These are phyloP conservation scores for Brachypalpus laphriformis DNA, from an alignment of 2,888 invertebrate genomes.

Conservation along the genomic window DNA sequence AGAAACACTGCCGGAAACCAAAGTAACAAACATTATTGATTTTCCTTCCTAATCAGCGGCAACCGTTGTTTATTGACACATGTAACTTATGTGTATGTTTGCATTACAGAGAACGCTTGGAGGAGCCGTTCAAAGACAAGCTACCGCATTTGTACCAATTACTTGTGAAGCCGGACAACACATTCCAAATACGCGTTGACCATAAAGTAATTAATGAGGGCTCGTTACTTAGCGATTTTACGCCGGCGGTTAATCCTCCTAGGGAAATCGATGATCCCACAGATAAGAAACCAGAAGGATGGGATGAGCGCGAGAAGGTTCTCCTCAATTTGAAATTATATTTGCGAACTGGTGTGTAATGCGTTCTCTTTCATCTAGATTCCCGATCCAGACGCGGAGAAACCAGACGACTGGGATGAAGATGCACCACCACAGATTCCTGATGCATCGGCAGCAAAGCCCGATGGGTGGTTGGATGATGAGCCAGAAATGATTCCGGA, in stretches of 20 bases:
- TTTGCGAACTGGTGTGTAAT: background rate
- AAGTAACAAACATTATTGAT: conserved; percentile 82
- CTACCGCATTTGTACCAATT: conserved; percentile 94
- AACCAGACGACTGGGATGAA: conserved; percentile 99
- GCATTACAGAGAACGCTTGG: conserved; percentile 87
- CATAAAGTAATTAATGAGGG: conserved; percentile 93
- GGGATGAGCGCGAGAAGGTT: conserved; percentile 96
- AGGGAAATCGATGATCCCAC: conserved; percentile 96
- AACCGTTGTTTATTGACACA: conserved; percentile 61
- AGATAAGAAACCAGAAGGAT: conserved; percentile 93
- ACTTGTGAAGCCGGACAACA: conserved; percentile 90
- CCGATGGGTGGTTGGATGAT: conserved; percentile 96
- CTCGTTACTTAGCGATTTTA: conserved; percentile 93
- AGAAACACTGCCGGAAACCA: conserved; percentile 98
- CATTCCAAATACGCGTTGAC: conserved; percentile 92
- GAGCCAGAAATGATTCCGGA: conserved; percentile 94
- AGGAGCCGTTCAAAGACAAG: conserved; percentile 95
- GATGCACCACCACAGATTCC: conserved; percentile 94
- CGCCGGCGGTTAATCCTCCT: conserved; percentile 97
- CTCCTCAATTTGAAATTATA: background rate
- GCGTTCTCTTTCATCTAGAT: conserved; percentile 84
- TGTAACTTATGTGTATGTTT: conserved; percentile 57
- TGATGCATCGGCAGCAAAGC: conserved; percentile 92
- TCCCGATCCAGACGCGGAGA: conserved; percentile 92
- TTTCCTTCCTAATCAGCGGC: conserved; percentile 29